Evolutionary conservation across 2,797 vertebrate genomes (phyloP).

Genomic region (Anableps anableps): DNA sequence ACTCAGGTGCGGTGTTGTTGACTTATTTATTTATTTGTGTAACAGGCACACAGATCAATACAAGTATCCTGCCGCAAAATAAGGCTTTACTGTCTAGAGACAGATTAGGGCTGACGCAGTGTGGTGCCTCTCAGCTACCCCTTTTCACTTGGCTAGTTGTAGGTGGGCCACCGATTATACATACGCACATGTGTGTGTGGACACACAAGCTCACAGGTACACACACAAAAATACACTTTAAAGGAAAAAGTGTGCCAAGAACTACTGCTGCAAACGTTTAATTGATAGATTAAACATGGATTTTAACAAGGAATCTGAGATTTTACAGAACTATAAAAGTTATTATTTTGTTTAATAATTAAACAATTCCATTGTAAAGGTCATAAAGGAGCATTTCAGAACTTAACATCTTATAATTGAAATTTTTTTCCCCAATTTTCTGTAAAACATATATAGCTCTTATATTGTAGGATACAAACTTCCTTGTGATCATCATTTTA

Average conservation of each 20-base stretch:
- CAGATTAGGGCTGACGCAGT: conserved; percentile 65
- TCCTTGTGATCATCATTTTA: not conserved
- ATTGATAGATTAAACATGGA: not conserved
- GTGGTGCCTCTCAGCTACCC: conserved; percentile 47
- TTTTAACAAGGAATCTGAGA: not conserved
- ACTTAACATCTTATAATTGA: not conserved
- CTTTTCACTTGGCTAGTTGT: conserved; percentile 39
- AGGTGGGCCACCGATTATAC: conserved; percentile 45
- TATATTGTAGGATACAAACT: not conserved
- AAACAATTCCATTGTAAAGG: not conserved
- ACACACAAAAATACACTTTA: not conserved
- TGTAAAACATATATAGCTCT: not conserved
- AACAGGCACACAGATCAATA: conserved; percentile 79
- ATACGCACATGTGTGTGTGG: not conserved
- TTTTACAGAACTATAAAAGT: conserved; percentile 2
- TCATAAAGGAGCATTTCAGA: not conserved
- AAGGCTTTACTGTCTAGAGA: conserved; percentile 70
- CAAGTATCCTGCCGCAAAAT: conserved; percentile 73
- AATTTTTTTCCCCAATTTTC: not conserved
- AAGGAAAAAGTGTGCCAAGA: conserved; percentile 4
- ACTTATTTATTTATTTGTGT: conserved; percentile 83
- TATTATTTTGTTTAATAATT: conserved; percentile 4
- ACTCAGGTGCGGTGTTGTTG: conserved; percentile 70
- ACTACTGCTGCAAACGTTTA: conserved; percentile 17
- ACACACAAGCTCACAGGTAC: not conserved